These are phyloP conservation scores for Amphimedon queenslandica DNA, from an alignment of 37 sponge, comb jelly and placozoan genomes.

Conservation along the genomic window DNA sequence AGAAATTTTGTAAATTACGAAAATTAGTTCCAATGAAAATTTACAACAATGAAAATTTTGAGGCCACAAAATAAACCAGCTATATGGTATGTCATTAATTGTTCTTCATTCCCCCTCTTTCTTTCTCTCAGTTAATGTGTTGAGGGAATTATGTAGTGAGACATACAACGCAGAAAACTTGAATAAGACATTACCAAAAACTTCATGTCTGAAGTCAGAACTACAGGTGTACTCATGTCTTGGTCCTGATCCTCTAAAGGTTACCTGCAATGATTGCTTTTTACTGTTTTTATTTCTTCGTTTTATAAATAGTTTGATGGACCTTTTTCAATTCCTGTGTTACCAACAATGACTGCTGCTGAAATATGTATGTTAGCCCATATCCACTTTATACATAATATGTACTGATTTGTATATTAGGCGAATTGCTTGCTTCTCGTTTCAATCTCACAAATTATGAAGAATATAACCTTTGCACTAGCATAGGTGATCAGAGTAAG, in stretches of 20 bases:
- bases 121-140: conserved; percentile 47
- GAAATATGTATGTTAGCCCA: conserved; percentile 42
- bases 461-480: too few species aligned
- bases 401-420: too few species aligned
- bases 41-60: not conserved
- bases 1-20: too few species aligned
- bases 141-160: conserved; percentile 40
- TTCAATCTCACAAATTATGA: too few species aligned
- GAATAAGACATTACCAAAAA: conserved; percentile 19
- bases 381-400: not conserved
- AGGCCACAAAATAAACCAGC: too few species aligned
- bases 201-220: conserved; percentile 47
- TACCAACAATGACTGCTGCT: conserved; percentile 55
- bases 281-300: too few species aligned
- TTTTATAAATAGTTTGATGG: conserved; percentile 41
- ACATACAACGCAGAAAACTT: conserved; percentile 1
- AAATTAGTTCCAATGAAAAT: not conserved
- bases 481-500: too few species aligned
- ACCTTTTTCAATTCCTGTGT: conserved; percentile 39
- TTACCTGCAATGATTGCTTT: too few species aligned
- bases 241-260: too few species aligned
- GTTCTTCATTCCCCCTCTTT: too few species aligned
- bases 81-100: too few species aligned
- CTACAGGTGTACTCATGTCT: conserved; percentile 48
- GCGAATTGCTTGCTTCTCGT: too few species aligned